These are phyloP conservation scores for Lethrus apterus DNA, from an alignment of 1,140 invertebrate species.

Conservation along the genomic window DNA sequence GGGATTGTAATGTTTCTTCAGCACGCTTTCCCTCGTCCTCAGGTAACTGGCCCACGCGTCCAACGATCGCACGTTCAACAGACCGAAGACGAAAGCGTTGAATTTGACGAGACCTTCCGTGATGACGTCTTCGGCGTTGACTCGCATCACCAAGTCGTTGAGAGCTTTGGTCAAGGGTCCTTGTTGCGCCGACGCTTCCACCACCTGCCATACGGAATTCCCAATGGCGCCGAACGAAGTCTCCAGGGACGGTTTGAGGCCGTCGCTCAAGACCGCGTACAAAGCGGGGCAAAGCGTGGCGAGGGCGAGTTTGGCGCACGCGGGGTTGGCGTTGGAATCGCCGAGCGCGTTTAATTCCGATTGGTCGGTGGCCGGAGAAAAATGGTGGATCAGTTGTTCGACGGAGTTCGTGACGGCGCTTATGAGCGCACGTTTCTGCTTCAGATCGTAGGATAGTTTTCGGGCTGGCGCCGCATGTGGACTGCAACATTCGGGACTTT, in stretches of 20 bases:
- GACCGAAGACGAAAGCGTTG: slow-evolving; percentile 81
- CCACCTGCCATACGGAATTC: slow-evolving; percentile 83
- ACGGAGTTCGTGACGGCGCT: slow-evolving; percentile 59
- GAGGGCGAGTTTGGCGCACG: slow-evolving; percentile 62
- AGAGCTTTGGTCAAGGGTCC: slow-evolving; percentile 76
- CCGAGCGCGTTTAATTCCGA: slow-evolving; percentile 48
- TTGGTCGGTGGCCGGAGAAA: slow-evolving; percentile 48
- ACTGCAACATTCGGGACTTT: slow-evolving; percentile 52
- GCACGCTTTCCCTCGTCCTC: slow-evolving; percentile 68
- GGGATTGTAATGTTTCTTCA: slow-evolving; percentile 72
- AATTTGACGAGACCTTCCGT: slow-evolving; percentile 81
- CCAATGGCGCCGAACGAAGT: slow-evolving; percentile 80
- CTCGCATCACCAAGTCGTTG: slow-evolving; percentile 75
- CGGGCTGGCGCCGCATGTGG: slow-evolving; percentile 38
- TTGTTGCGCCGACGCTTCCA: slow-evolving; percentile 82
- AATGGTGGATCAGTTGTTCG: slow-evolving; percentile 55
- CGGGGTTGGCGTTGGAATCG: slow-evolving; percentile 49
- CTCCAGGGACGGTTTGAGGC: slow-evolving; percentile 69
- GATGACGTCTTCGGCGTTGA: slow-evolving; percentile 77
- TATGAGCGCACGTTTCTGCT: slow-evolving; percentile 45
- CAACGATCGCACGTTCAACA: slow-evolving; percentile 74
- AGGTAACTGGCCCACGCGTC: slow-evolving; percentile 82
- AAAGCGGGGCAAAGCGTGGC: slow-evolving; percentile 74
- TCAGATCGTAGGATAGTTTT: slow-evolving; percentile 40
- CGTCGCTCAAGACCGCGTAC: slow-evolving; percentile 75